Evolutionary conservation across 2,888 invertebrate genomes (phyloP).

Genomic region (Azorinus chamasolen): DNA sequence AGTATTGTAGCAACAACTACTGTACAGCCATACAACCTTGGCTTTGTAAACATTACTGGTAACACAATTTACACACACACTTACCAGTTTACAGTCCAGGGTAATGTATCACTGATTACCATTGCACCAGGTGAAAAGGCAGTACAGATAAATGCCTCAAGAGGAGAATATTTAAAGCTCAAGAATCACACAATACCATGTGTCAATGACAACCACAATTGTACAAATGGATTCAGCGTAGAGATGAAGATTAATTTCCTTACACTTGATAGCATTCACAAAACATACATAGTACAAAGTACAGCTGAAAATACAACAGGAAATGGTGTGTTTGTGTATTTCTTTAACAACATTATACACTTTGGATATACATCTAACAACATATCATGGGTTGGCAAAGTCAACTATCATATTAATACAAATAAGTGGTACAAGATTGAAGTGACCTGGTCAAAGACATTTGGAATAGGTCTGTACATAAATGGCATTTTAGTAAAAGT

Average conservation of each 20-base stretch:
- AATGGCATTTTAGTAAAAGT: background rate
- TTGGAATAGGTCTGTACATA: background rate
- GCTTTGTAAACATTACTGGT: background rate
- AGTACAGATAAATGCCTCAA: constrained; percentile 1
- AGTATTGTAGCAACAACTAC: too few relatives aligned
- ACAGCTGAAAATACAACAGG: background rate
- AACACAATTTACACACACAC: background rate
- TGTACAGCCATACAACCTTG: too few relatives aligned
- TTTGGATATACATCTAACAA: background rate
- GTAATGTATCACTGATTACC: background rate
- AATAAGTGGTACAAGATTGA: background rate
- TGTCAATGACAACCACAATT: background rate
- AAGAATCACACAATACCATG: background rate
- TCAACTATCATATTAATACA: background rate
- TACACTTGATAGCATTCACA: too few relatives aligned
- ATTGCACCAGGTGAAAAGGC: background rate
- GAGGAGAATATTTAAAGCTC: background rate
- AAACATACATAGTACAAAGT: too few relatives aligned
- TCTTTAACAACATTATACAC: background rate
- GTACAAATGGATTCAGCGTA: background rate
- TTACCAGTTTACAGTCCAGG: constrained; percentile 11
- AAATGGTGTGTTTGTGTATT: constrained; percentile 3
- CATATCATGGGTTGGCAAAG: background rate
- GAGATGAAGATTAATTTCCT: too few relatives aligned
- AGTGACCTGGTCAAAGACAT: background rate